A percentile compares a stretch with the other conserved stretches of the same genome.
These are phyloP conservation scores for Oppia nitens DNA, from an alignment of 1,140 invertebrate genomes.

Conservation along the genomic window DNA sequence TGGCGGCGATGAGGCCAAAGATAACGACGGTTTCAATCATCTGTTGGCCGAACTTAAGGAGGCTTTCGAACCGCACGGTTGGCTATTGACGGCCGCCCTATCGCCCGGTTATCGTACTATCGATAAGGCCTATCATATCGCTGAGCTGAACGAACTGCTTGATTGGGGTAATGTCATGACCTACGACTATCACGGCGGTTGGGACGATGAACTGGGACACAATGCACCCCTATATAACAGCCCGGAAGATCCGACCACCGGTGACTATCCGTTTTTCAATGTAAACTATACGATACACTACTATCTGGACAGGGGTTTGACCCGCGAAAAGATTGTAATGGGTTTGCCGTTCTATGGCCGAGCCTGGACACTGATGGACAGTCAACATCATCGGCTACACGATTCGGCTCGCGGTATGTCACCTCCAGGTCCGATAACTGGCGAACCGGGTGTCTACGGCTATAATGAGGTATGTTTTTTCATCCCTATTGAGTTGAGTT, in stretches of 20 bases:
- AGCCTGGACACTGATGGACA: constrained; percentile 45
- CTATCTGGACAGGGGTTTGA: constrained; percentile 51
- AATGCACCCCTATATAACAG: constrained; percentile 30
- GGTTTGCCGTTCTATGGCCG: constrained; percentile 49
- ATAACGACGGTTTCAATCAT: constrained; percentile 8
- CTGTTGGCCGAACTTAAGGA: constrained; percentile 13
- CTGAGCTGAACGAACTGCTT: constrained; percentile 41
- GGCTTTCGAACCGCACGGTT: constrained; percentile 31
- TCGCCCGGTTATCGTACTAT: constrained; percentile 37
- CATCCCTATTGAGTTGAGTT: neutral
- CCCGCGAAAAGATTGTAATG: constrained; percentile 57
- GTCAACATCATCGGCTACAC: constrained; percentile 64
- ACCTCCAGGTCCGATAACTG: constrained; percentile 43
- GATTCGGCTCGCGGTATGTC: constrained; percentile 65
- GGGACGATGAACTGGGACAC: constrained; percentile 43
- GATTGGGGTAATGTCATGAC: constrained; percentile 76
- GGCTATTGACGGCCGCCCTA: constrained; percentile 38
- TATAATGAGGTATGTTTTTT: constrained; percentile 27
- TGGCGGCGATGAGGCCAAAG: constrained; percentile 4
- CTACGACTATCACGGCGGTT: constrained; percentile 73
- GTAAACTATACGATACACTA: constrained; percentile 28
- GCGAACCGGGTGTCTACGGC: constrained; percentile 26
- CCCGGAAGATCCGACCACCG: constrained; percentile 15
- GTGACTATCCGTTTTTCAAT: constrained; percentile 34
- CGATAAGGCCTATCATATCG: constrained; percentile 53